phyloP scores from a whole-genome alignment of 2,113 vertebrate species.

The Nanorana parkeri region DNA sequence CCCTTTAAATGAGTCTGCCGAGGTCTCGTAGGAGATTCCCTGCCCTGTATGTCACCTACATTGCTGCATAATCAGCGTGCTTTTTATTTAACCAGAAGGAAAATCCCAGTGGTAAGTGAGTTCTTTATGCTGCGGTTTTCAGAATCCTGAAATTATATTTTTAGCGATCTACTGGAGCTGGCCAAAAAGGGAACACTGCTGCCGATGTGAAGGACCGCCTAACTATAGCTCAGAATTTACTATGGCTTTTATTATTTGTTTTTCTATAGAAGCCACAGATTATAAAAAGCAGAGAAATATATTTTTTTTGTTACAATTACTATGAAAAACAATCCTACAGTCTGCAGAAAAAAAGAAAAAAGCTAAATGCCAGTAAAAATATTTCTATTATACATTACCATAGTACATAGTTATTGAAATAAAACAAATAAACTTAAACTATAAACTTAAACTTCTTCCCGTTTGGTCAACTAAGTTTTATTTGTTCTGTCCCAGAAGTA shows the following conservation, averaged over 20 bases:
- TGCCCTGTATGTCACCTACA: constrained; percentile 16
- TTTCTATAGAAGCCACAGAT: constrained; percentile 33
- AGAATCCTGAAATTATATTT: constrained; percentile 34
- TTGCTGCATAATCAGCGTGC: constrained; percentile 9
- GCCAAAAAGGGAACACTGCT: constrained; percentile 30
- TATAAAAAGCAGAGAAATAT: constrained; percentile 22
- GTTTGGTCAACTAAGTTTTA: too few species aligned
- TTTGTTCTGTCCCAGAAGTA: too few species aligned
- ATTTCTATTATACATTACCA: too few species aligned
- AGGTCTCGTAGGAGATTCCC: not conserved
- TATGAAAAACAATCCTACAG: not conserved
- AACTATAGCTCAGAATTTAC: constrained; percentile 36
- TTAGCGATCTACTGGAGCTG: not conserved
- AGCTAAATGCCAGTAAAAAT: not conserved
- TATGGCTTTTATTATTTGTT: constrained; percentile 35
- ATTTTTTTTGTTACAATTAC: constrained; percentile 31
- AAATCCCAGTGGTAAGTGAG: constrained; percentile 12
- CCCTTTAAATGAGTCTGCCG: not conserved
- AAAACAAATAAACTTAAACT: too few species aligned
- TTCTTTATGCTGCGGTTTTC: constrained; percentile 25
- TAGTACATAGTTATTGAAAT: too few species aligned
- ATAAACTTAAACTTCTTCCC: too few species aligned
- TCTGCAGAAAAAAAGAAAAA: not conserved
- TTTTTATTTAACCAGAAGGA: constrained; percentile 18
- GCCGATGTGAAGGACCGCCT: constrained; percentile 11